phyloP scores from a whole-genome alignment of 1,140 invertebrate species.

The Drosophila paulistorum region DNA sequence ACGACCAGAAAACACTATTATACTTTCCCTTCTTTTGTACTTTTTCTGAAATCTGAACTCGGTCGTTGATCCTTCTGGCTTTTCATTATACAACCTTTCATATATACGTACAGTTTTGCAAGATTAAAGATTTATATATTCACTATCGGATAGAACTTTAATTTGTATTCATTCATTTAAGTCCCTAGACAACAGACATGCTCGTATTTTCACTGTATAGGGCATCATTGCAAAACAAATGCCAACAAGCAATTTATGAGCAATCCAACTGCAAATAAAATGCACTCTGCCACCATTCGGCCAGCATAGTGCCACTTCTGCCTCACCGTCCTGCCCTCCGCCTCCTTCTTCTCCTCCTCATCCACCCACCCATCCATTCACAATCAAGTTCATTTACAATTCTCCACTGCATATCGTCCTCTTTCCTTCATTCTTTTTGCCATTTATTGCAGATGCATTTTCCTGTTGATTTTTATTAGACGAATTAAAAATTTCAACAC shows the following conservation, averaged over 20 bases:
- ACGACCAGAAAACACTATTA: no score
- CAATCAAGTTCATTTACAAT: slow-evolving; percentile 36
- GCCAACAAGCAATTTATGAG: slow-evolving; percentile 24
- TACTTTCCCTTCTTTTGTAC: no score
- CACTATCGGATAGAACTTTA: no score
- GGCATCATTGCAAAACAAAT: slow-evolving; percentile 15
- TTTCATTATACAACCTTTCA: no score
- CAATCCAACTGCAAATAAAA: slow-evolving; percentile 33
- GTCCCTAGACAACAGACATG: neutral
- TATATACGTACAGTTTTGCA: no score
- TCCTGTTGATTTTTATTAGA: slow-evolving; percentile 52
- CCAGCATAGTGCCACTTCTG: neutral
- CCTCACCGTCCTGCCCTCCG: neutral
- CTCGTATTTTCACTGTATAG: neutral
- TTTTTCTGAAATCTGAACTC: no score
- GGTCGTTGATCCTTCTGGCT: no score
- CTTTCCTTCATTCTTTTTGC: neutral
- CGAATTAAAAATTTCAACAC: slow-evolving; percentile 51
- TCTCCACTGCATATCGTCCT: neutral
- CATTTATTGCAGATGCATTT: slow-evolving; percentile 35
- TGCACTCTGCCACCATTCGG: slow-evolving; percentile 12
- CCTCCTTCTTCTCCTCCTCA: no score
- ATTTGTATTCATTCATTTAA: no score
- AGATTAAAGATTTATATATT: no score
- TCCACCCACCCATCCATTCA: neutral